Evolutionary conservation across 2,888 invertebrate species (phyloP), one percentile per base, ranked within the genome.

Genomic region (Imbricaverruca yamaguchii): DNA sequence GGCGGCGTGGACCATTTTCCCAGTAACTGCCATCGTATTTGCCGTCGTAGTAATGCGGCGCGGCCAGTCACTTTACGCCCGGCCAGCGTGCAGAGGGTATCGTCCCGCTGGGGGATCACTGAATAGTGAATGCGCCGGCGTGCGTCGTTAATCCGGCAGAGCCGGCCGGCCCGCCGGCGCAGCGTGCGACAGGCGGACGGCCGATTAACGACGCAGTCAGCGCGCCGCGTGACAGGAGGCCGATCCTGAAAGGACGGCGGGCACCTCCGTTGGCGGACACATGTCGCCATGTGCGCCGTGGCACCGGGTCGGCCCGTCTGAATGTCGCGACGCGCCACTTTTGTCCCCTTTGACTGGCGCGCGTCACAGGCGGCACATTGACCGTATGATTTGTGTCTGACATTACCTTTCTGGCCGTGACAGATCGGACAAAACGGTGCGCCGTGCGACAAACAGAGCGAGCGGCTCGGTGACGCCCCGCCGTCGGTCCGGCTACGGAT

Each of bases 301-400:
- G 21, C 11, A 39, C 39, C 39, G 39, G 65, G 11, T 13, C 21
- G 67, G 39, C 39, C 25, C 25, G 39, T 13, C 15, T 15, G 69
- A 23, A 12, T 69, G 7, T 13, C 23, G 39, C 15, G 69, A 1
- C 69, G 69, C 61, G 69, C 13, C 69, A 39, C 39, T 15, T 69
- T 69, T 69, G 69, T 69, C 13, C 39, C 25, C 23, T 25, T 23
- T 39, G 69, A 69, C 69, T 25, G 7, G 39, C 15, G 69, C 39
- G 39, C 69, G 69, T 69, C 69, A 69, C 69, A 15, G 69, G 15
- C 2, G 39, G 69, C 39, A 69, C 69, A 69, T 69, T 69, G 69
- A 25, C 69, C 69, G 69, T 69, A 39, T 69, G 69, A 69, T 69
- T 69, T 69, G 69, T 69, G 69, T 69, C 69, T 69, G 69, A 15